Evolutionary conservation across 2,888 invertebrate genomes (phyloP).

Genomic region (Crematogaster levior): DNA sequence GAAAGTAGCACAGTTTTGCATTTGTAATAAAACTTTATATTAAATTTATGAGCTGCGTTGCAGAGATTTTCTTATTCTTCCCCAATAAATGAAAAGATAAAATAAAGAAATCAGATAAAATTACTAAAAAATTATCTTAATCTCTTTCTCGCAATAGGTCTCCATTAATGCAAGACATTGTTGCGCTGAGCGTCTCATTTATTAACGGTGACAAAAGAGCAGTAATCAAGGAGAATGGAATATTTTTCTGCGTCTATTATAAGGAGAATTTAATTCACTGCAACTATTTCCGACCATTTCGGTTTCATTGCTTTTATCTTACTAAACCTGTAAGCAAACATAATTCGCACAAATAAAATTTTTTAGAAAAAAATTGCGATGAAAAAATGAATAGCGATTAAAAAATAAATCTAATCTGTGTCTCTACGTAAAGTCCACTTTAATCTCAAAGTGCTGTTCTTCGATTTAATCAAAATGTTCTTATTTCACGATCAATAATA

Average conservation of each 20-base stretch:
- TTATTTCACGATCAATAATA: neutral
- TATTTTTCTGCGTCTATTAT: neutral
- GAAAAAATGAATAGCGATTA: neutral
- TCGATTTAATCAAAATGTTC: neutral
- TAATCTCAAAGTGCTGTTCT: neutral
- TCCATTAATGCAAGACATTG: neutral
- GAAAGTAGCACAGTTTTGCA: neutral
- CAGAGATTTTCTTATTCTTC: neutral
- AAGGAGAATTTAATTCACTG: slow-evolving; percentile 12
- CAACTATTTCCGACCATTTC: neutral
- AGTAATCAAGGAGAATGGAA: slow-evolving; percentile 16
- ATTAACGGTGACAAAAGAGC: neutral
- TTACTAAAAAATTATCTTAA: neutral
- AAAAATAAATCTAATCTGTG: neutral
- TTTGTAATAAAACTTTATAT: neutral
- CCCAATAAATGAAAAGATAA: neutral
- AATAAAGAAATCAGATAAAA: neutral
- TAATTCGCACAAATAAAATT: slow-evolving; percentile 4
- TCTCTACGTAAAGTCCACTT: neutral
- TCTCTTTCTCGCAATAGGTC: neutral
- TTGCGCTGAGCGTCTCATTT: neutral
- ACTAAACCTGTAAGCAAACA: slow-evolving; percentile 6
- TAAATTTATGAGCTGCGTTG: neutral
- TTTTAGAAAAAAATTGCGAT: neutral
- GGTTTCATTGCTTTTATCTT: neutral